These are phyloP conservation scores for Sympetrum striolatum DNA, from an alignment of 2,888 invertebrate species.

Conservation along the genomic window DNA sequence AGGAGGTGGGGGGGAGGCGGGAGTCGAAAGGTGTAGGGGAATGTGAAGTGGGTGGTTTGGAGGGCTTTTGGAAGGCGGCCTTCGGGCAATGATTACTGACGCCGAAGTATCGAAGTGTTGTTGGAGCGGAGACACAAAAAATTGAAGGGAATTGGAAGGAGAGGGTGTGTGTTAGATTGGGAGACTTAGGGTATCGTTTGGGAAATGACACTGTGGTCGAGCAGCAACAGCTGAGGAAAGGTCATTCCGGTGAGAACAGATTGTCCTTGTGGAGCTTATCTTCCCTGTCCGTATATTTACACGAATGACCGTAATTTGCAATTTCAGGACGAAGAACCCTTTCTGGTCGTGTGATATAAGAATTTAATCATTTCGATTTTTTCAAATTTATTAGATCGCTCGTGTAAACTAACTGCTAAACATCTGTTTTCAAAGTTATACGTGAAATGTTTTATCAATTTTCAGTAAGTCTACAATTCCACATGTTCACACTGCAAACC, in stretches of 20 bases:
- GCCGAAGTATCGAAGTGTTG: slow-evolving; percentile 3
- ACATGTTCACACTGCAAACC: too few species aligned
- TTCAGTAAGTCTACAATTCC: not conserved
- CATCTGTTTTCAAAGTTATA: too few species aligned
- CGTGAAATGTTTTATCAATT: too few species aligned
- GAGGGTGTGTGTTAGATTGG: not conserved
- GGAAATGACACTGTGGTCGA: slow-evolving; percentile 1
- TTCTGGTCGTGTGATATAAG: not conserved
- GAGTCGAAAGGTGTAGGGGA: not conserved
- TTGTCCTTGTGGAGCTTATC: too few species aligned
- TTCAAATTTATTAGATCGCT: too few species aligned
- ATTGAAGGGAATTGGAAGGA: not conserved
- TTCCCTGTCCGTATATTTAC: too few species aligned
- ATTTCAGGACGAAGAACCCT: too few species aligned
- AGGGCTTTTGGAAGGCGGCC: not conserved
- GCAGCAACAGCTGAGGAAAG: too few species aligned
- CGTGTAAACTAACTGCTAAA: too few species aligned
- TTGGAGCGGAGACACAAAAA: slow-evolving; percentile 16
- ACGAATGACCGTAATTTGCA: too few species aligned
- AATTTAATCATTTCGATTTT: not conserved
- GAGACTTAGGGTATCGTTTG: not conserved
- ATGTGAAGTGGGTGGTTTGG: not conserved
- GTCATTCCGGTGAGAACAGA: too few species aligned
- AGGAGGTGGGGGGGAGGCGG: not conserved
- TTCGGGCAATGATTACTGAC: slow-evolving; percentile 18